Evolutionary conservation across 2,113 vertebrate genomes (phyloP), one percentile per base, ranked within the genome.

Genomic region (Acanthisitta chloris): DNA sequence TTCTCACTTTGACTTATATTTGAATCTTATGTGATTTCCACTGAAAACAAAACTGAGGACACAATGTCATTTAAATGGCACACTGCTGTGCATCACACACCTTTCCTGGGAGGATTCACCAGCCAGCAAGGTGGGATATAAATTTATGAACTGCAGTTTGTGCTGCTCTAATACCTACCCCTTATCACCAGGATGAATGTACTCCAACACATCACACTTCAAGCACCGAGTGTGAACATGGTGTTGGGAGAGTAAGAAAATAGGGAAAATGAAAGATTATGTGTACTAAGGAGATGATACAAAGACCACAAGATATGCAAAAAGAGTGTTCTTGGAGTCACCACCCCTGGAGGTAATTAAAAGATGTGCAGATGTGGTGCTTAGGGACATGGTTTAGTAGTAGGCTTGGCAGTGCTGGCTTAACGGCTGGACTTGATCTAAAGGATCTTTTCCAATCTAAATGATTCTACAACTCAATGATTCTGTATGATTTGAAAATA

Each of bases 341-440:
- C 40, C 28, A 8, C 20, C n/a, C 36, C 77, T 51, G 72, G 19
- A 76, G 26, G 7, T 14, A 36, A 58, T 66, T 26, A 9, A 14
- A 66, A 66, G 28, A 29, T 1, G 2, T 12, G 9, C 12, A 80
- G 18, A 62, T 0, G 1, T 26, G 42, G 16, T 3, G 5, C n/a
- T 26, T 26, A 12, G 33, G n/a, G 51, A 59, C 1, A 3, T 5
- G 13, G 5, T 29, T 71, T 48, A 52, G 18, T 7, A 15, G 4
- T 11, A 4, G n/a, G 17, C 52, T 82, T 31, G 10, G 24, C 8
- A 67, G 25, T 1, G 0, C 0, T 29, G 29, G 12, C 7, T 43
- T 40, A 46, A 64, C 0, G 1, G 15, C 0, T 72, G 20, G 17
- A 33, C 40, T 51, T 5, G 1, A 69, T 26, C n/a, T 77, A 17